Conservation (phyloP, 2,888 invertebrate genomes). For the Protophormia terraenovae region DNA sequence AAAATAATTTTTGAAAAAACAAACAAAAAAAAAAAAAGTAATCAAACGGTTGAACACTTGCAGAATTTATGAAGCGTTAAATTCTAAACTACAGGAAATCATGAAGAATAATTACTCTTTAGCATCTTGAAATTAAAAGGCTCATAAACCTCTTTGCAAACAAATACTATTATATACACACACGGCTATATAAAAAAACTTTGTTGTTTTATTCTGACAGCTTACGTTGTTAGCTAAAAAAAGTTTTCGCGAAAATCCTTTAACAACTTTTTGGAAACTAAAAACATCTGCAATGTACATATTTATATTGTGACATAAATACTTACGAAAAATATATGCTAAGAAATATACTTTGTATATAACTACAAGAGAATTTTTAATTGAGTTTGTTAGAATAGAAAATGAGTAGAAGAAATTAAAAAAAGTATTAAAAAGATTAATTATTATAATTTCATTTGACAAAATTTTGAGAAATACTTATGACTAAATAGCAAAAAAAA, state of each 20-base stretch:
- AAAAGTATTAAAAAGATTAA: conserved; percentile 36
- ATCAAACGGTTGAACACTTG: conserved; percentile 16
- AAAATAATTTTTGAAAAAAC: neutral
- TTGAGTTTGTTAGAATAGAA: neutral
- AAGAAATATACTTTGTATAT: too few species aligned
- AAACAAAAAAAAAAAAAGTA: neutral
- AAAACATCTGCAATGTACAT: conserved; percentile 13
- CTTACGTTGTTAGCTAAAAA: neutral
- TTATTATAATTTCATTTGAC: conserved; percentile 6
- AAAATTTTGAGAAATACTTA: neutral
- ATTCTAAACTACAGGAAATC: neutral
- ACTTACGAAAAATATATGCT: too few species aligned
- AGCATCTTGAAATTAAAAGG: neutral
- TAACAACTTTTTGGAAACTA: neutral
- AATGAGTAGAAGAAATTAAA: neutral
- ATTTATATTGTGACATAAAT: neutral
- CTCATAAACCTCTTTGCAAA: neutral
- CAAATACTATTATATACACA: neutral
- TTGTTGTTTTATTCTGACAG: neutral
- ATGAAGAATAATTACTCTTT: conserved; percentile 26
- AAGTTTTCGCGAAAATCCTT: neutral
- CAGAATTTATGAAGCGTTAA: neutral
- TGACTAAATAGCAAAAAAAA: neutral
- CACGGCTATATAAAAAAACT: neutral
- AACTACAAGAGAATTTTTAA: neutral